Evolutionary conservation across 2,113 vertebrate genomes (phyloP).

Genomic region (Cyphomyrus discorhynchus): DNA sequence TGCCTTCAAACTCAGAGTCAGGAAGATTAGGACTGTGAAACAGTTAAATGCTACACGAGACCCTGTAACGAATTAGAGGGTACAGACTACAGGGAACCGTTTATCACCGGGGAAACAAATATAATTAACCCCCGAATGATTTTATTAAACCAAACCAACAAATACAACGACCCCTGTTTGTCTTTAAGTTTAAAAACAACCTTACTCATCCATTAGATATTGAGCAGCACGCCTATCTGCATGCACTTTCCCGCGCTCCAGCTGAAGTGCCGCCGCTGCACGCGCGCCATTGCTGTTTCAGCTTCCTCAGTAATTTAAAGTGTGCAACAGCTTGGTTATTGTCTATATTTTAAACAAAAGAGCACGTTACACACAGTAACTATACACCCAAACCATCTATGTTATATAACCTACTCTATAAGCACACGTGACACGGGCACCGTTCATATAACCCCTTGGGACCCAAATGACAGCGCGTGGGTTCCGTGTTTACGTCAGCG

Average conservation of each 20-base stretch:
- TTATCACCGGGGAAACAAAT: not conserved
- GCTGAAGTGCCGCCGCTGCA: not conserved
- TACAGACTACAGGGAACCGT: not conserved
- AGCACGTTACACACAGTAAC: not conserved
- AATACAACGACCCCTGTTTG: not conserved
- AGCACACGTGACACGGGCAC: not conserved
- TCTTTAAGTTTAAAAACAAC: not conserved
- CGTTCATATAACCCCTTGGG: not conserved
- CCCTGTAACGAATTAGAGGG: not conserved
- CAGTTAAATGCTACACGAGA: not conserved
- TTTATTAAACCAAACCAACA: conserved; percentile 1
- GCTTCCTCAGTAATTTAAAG: not conserved
- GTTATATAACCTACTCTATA: not conserved
- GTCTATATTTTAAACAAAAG: not conserved
- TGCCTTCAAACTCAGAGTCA: not conserved
- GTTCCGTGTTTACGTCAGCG: not conserved
- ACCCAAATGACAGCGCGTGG: not conserved
- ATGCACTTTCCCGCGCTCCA: not conserved
- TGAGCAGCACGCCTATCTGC: not conserved
- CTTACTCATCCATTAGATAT: not conserved
- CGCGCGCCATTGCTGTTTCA: not conserved
- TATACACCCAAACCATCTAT: not conserved
- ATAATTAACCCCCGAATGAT: not conserved
- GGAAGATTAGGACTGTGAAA: not conserved
- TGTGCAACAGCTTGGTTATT: not conserved